These are phyloP conservation scores for Oreohelix idahoensis DNA, from an alignment of 1,140 invertebrate genomes.

Conservation along the genomic window DNA sequence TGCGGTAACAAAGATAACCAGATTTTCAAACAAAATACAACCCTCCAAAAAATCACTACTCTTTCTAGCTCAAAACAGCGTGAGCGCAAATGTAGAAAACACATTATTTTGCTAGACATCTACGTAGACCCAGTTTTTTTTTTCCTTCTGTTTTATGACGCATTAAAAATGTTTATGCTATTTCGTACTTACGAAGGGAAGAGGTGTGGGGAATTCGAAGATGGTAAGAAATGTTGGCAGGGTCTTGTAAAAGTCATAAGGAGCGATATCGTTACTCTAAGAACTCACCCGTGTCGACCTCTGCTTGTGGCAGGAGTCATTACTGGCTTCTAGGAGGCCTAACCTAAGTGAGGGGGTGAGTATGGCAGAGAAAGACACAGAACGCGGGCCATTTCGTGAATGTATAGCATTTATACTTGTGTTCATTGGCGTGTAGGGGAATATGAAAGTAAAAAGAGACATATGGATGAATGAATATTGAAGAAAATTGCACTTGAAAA, in stretches of 20 bases:
- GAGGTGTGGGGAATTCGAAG: background rate
- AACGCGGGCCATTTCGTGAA: background rate
- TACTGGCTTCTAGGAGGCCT: background rate
- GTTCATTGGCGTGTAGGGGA: background rate
- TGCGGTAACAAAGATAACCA: too few species aligned
- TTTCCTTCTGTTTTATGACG: background rate
- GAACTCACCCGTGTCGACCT: conserved; percentile 12
- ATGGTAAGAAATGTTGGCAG: conserved; percentile 6
- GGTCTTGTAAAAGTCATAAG: background rate
- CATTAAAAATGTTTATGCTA: background rate
- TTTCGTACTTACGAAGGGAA: background rate
- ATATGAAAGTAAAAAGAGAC: background rate
- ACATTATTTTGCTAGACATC: background rate
- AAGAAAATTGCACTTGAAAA: too few species aligned
- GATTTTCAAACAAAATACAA: too few species aligned
- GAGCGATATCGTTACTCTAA: conserved; percentile 11
- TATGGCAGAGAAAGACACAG: background rate
- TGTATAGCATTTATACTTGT: background rate
- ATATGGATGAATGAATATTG: too few species aligned
- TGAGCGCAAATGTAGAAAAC: background rate
- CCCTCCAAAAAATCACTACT: too few species aligned
- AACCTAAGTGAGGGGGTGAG: background rate
- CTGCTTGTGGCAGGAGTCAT: background rate
- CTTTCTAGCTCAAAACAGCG: too few species aligned
- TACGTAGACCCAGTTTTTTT: background rate